These are phyloP conservation scores for Tachysurus fulvidraco DNA, from an alignment of 2,113 vertebrate genomes.

Conservation along the genomic window DNA sequence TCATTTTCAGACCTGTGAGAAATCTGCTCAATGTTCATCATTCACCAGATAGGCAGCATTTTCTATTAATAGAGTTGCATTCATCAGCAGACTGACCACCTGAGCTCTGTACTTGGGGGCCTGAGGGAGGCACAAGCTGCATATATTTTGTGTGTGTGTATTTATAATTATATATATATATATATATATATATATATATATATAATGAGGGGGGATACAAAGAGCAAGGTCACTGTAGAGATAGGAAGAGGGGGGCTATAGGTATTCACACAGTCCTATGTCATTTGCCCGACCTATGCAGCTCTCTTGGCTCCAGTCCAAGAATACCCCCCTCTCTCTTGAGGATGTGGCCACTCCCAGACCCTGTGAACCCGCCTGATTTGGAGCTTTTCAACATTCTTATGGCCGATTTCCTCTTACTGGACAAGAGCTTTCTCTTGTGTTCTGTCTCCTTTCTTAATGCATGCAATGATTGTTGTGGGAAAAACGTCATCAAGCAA, in stretches of 20 bases:
- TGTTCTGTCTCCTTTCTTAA: background rate
- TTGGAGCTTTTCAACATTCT: slow-evolving; percentile 65
- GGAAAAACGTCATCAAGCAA: slow-evolving; percentile 49
- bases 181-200: no score
- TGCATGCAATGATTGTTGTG: slow-evolving; percentile 37
- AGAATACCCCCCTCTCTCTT: slow-evolving; percentile 50
- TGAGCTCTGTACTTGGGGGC: background rate
- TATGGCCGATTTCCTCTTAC: slow-evolving; percentile 72
- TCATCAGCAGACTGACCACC: slow-evolving; percentile 33
- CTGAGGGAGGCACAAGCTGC: background rate
- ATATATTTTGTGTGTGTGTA: slow-evolving; percentile 11
- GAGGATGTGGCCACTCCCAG: slow-evolving; percentile 74
- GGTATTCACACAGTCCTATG: slow-evolving; percentile 60
- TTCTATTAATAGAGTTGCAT: slow-evolving; percentile 51
- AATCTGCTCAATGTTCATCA: slow-evolving; percentile 41
- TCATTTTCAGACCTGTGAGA: slow-evolving; percentile 34
- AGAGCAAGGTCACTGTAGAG: slow-evolving; percentile 2
- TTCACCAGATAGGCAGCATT: slow-evolving; percentile 40
- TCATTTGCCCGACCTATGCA: slow-evolving; percentile 53
- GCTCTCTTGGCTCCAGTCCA: slow-evolving; percentile 67
- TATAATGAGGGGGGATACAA: slow-evolving; percentile 27
- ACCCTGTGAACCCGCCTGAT: slow-evolving; percentile 69
- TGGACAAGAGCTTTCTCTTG: slow-evolving; percentile 62
- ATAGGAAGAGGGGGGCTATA: slow-evolving; percentile 7
- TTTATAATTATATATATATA: no score